Conservation (phyloP, 30 jellyfish, hydroid and myxozoan species). For the Aurelia aurita complex sp. Pacific region DNA sequence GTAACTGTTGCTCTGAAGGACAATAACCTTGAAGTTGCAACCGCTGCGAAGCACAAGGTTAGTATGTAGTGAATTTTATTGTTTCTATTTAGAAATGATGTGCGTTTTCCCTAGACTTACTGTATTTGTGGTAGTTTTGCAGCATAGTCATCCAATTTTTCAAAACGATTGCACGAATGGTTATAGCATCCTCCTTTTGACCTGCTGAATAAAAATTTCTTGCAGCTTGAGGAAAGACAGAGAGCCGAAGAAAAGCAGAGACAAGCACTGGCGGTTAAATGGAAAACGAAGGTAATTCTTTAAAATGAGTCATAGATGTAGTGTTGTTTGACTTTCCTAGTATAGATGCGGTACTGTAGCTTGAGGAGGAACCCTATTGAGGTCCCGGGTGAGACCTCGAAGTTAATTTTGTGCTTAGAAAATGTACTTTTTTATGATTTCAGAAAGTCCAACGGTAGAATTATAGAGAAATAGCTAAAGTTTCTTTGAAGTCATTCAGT, state of each 20-base stretch:
- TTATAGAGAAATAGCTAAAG: too few species aligned
- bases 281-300: constrained; percentile 68
- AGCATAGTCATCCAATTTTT: background rate
- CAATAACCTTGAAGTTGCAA: constrained; percentile 68
- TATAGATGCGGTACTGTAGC: too few species aligned
- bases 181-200: background rate
- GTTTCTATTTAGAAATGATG: background rate
- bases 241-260: constrained; percentile 77
- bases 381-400: too few species aligned
- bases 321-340: too few species aligned
- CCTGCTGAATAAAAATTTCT: background rate
- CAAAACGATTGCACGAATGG: too few species aligned
- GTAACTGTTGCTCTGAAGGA: constrained; percentile 70
- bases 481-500: too few species aligned
- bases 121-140: too few species aligned
- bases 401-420: too few species aligned
- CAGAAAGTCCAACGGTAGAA: too few species aligned
- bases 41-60: constrained; percentile 81
- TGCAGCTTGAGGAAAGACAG: constrained; percentile 81
- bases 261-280: constrained; percentile 59
- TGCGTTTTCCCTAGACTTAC: background rate
- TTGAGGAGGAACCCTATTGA: too few species aligned
- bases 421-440: too few species aligned
- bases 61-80: background rate
- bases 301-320: too few species aligned